Evolutionary conservation across 2,797 vertebrate genomes (phyloP), one percentile per base, ranked within the genome.

Genomic region (Erpetoichthys calabaricus): DNA sequence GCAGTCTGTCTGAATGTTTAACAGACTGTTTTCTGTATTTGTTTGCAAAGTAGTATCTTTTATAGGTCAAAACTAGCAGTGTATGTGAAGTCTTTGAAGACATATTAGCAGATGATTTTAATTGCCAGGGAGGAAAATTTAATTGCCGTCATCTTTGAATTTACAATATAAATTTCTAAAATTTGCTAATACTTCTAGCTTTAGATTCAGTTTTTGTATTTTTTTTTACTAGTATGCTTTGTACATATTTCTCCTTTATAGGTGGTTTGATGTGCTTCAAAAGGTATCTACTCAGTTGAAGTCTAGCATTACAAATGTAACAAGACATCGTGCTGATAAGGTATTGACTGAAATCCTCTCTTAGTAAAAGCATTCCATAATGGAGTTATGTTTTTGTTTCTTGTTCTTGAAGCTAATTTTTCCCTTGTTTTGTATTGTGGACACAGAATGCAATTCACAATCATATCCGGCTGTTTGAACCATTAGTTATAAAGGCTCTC

Each of bases 261-360:
- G 96, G 42, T 99, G 96, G 96, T 99, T 99, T 72, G 95, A 98
- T 74, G 92, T 99, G 3, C 88, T 97, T 71, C 94, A 99, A 66
- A 99, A 96, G 63, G 91, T 93, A 44, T 94, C 95, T 43, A 85
- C 84, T 4, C 94, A 95, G 59, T 60, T 95, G 69, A 91, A 89
- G 75, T 90, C 87, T 5, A 92, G 76, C 66, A 88, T 96, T 62
- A 81, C 86, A 5, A 90, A 89, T 51, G 88, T 85, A 62, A 80
- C 91, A 1, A 95, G 92, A 45, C 84, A 91, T 67, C 83, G 92
- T 65, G 88, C 92, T 64, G 96, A 99, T 71, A 99, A 99, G 91
- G 96, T 98, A 65, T 45, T 25, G 3, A 4, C 53, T 8, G 42
- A 25, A 25, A 25, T 25, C 25, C 25, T 25, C 25, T 44, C 53